Conservation (phyloP, 2,888 invertebrate species). For the Caenorhabditis doughertyi region DNA sequence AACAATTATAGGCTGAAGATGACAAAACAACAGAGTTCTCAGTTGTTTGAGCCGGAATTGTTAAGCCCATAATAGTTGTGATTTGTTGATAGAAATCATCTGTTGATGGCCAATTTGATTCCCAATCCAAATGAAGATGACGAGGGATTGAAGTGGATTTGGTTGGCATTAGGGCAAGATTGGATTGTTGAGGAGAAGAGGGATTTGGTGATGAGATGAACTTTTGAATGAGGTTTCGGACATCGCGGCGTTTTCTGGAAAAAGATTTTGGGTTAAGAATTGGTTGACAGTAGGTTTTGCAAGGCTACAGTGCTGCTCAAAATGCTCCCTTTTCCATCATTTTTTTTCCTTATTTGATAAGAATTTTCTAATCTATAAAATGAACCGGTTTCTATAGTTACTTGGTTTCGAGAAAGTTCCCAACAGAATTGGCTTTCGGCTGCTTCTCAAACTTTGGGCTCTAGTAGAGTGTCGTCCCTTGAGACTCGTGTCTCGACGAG, state of each 20-base stretch:
- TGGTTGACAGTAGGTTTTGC: neutral
- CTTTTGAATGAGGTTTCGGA: slow-evolving; percentile 30
- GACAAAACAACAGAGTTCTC: neutral
- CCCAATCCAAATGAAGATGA: slow-evolving; percentile 15
- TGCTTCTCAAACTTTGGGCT: too few species aligned
- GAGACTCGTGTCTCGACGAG: too few species aligned
- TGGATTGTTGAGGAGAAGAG: neutral
- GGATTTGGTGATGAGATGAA: slow-evolving; percentile 11
- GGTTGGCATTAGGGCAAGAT: neutral
- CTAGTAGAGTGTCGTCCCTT: too few species aligned
- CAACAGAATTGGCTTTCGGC: too few species aligned
- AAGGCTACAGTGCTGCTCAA: neutral
- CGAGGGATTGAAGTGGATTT: slow-evolving; percentile 6
- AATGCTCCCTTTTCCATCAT: too few species aligned
- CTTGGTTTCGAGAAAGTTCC: too few species aligned
- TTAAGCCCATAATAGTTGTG: slow-evolving; percentile 8
- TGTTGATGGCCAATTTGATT: slow-evolving; percentile 21
- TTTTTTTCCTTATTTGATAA: too few species aligned
- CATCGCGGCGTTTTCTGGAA: slow-evolving; percentile 49
- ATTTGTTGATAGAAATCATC: slow-evolving; percentile 33
- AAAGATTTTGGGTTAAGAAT: neutral
- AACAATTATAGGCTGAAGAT: neutral
- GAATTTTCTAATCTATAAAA: too few species aligned
- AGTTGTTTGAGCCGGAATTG: neutral
- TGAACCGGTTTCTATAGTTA: too few species aligned